phyloP scores from a whole-genome alignment of 2,113 vertebrate species.

The Alethe diademata region DNA sequence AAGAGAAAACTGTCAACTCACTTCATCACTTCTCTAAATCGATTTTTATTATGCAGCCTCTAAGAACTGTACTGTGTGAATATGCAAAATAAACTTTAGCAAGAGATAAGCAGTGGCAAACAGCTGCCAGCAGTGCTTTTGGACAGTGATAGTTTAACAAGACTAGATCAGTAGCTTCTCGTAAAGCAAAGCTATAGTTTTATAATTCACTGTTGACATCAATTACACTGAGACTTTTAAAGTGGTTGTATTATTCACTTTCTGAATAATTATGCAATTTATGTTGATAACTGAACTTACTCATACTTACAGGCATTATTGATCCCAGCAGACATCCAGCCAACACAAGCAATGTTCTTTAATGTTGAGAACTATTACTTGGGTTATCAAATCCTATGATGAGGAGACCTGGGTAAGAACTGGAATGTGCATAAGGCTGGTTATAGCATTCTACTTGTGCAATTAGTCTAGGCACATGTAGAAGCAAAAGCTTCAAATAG shows the following conservation, averaged over 20 bases:
- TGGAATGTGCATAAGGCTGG: not conserved
- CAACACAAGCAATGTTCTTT: not conserved
- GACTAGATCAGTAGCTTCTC: not conserved
- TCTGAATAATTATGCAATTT: not conserved
- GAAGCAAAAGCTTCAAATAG: not conserved
- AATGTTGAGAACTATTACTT: not conserved
- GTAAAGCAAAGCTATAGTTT: not conserved
- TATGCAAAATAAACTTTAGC: not conserved
- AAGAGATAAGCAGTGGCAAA: not conserved
- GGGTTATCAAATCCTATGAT: not conserved
- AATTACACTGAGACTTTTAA: not conserved
- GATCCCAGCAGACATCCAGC: not conserved
- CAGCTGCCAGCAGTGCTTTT: not conserved
- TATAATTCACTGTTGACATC: not conserved
- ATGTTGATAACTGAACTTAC: not conserved
- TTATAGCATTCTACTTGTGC: not conserved
- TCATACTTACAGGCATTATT: not conserved
- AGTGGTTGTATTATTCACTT: not conserved
- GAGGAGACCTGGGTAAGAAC: not conserved
- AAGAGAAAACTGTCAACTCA: not conserved
- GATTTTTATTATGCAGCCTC: not conserved
- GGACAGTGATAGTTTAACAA: not conserved
- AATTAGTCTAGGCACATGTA: not conserved
- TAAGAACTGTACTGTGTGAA: not conserved
- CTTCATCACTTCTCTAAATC: not conserved